Evolutionary conservation across 2,888 invertebrate genomes (phyloP).

Genomic region (Tuberolachnus salignus): DNA sequence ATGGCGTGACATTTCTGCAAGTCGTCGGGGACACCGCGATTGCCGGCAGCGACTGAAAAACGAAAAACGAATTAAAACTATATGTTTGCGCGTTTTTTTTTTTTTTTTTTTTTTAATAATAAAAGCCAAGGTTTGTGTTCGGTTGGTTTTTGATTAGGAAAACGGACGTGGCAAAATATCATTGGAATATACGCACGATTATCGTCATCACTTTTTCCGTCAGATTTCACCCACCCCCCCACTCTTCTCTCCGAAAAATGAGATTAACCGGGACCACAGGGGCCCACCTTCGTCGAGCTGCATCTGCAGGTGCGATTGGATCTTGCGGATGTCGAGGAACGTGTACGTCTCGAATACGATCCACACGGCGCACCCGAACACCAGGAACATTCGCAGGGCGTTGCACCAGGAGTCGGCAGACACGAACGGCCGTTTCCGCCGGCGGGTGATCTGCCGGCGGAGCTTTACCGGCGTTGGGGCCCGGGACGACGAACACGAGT

Average conservation of each 20-base stretch:
- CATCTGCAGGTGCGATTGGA: conserved; percentile 42
- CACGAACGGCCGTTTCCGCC: conserved; percentile 30
- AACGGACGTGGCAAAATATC: too few species aligned
- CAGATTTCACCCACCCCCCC: too few species aligned
- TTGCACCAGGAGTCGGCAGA: conserved; percentile 38
- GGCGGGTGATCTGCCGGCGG: conserved; percentile 47
- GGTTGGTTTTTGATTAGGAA: too few species aligned
- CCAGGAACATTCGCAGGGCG: conserved; percentile 37
- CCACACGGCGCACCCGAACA: conserved; percentile 46
- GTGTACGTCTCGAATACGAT: conserved; percentile 50
- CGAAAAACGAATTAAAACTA: not conserved
- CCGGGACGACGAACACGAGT: conserved; percentile 47
- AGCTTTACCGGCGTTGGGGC: conserved; percentile 43
- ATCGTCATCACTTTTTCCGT: too few species aligned
- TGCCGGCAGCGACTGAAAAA: conserved; percentile 70
- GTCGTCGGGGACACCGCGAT: conserved; percentile 73
- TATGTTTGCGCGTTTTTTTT: too few species aligned
- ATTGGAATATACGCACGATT: too few species aligned
- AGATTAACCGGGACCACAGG: not conserved
- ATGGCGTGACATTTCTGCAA: conserved; percentile 75
- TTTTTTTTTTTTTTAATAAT: too few species aligned
- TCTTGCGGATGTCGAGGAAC: conserved; percentile 46
- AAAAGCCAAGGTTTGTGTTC: too few species aligned
- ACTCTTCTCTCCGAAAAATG: not conserved
- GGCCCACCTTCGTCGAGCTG: conserved; percentile 44